Evolutionary conservation across 2,113 vertebrate species (phyloP).

Genomic region (Psittacus erithacus): DNA sequence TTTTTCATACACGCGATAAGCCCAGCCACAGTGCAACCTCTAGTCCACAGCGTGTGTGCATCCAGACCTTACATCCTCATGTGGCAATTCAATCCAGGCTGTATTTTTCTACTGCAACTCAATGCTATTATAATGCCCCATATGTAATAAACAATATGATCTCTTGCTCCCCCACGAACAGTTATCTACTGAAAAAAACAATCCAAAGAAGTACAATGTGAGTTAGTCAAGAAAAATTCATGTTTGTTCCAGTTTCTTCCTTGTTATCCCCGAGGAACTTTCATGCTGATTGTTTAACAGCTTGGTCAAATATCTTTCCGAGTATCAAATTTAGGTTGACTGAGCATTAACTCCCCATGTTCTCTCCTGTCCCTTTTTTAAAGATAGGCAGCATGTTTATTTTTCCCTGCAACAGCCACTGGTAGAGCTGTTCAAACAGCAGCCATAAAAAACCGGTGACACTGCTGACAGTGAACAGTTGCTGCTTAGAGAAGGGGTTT

Average conservation of each 20-base stretch:
- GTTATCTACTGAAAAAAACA: not conserved
- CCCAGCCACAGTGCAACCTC: not conserved
- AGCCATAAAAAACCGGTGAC: slow-evolving; percentile 51
- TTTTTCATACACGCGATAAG: not conserved
- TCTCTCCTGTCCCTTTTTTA: slow-evolving; percentile 43
- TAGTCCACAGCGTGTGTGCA: not conserved
- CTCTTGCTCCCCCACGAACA: not conserved
- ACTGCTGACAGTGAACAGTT: slow-evolving; percentile 23
- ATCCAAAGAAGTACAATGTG: not conserved
- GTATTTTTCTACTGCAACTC: not conserved
- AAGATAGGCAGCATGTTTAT: slow-evolving; percentile 60
- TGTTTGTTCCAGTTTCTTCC: not conserved
- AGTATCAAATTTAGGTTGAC: slow-evolving; percentile 63
- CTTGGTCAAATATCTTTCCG: slow-evolving; percentile 48
- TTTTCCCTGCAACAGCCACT: slow-evolving; percentile 57
- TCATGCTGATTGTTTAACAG: not conserved
- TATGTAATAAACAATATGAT: not conserved
- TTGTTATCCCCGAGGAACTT: slow-evolving; percentile 2
- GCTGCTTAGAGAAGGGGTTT: slow-evolving; percentile 23
- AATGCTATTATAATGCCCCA: not conserved
- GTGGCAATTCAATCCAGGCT: not conserved
- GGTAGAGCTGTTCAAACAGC: slow-evolving; percentile 60
- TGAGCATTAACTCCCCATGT: slow-evolving; percentile 53
- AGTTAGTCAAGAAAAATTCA: not conserved
- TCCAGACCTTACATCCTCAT: not conserved